Conservation (phyloP, 2,888 invertebrate species). For the Diarsia rubi region DNA sequence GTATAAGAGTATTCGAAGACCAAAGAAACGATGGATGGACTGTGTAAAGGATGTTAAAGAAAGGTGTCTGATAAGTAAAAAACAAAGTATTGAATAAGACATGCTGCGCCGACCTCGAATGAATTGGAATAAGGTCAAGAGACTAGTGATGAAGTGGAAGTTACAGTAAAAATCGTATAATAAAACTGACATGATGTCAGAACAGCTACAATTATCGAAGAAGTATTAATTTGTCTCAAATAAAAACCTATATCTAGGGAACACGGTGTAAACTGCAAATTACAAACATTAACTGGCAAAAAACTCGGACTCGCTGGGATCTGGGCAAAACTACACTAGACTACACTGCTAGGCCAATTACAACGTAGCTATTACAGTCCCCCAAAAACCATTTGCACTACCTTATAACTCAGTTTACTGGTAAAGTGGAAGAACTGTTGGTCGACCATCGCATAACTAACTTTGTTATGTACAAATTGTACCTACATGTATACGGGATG, state of each 20-base stretch:
- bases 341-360: constrained; percentile 1
- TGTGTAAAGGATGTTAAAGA: too few relatives aligned
- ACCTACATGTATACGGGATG: not conserved
- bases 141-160: too few relatives aligned
- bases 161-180: too few relatives aligned
- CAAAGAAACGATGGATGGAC: too few relatives aligned
- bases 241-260: not conserved
- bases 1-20: too few relatives aligned
- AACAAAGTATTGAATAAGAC: too few relatives aligned
- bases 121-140: too few relatives aligned
- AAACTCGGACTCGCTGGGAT: not conserved
- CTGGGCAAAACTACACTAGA: not conserved
- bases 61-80: too few relatives aligned
- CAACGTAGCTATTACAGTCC: not conserved
- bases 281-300: constrained; percentile 3
- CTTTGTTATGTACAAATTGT: not conserved
- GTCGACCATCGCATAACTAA: not conserved
- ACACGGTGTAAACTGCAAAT: not conserved
- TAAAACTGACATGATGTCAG: too few relatives aligned
- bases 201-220: too few relatives aligned
- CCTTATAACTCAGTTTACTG: constrained; percentile 12
- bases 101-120: too few relatives aligned
- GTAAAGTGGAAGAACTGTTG: not conserved
- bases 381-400: constrained; percentile 17
- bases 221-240: not conserved